Evolutionary conservation across 2,113 vertebrate genomes (phyloP).

Genomic region (Bombycilla garrulus): DNA sequence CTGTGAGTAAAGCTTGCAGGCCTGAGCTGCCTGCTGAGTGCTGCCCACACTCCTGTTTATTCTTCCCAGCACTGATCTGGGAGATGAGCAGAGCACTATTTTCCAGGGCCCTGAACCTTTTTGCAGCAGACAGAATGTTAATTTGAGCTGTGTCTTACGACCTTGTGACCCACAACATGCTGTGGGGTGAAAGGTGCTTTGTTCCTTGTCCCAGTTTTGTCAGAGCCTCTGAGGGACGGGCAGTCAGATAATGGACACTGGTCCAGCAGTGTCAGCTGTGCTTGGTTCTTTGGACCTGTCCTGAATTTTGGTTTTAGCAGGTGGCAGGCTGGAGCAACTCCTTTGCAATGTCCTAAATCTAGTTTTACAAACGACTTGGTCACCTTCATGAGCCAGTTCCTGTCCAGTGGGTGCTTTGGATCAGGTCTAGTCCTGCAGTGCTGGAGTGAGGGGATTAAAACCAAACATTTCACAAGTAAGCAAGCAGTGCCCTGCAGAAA

Average conservation of each 20-base stretch:
- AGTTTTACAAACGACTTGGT: not conserved
- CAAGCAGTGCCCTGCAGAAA: accelerated
- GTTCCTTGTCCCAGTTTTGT: slow-evolving; percentile 24
- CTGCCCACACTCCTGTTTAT: not conserved
- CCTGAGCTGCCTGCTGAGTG: not conserved
- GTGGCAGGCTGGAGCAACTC: not conserved
- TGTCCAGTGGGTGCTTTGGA: not conserved
- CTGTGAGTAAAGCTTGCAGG: not conserved
- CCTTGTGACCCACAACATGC: slow-evolving; percentile 25
- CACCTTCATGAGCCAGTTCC: not conserved
- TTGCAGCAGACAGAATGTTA: not conserved
- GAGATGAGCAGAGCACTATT: not conserved
- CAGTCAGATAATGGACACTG: not conserved
- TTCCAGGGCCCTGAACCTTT: not conserved
- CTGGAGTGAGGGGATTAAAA: not conserved
- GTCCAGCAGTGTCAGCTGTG: not conserved
- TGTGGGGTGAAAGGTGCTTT: slow-evolving; percentile 46
- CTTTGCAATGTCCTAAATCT: not conserved
- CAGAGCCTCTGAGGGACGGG: not conserved
- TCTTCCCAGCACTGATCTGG: not conserved
- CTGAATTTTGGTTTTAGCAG: not conserved
- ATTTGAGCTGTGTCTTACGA: not conserved
- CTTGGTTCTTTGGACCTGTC: not conserved
- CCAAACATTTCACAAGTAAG: not conserved
- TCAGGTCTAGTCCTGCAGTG: not conserved